Conservation (phyloP, 2,888 invertebrate genomes). For the Bellardia bayeri region DNA sequence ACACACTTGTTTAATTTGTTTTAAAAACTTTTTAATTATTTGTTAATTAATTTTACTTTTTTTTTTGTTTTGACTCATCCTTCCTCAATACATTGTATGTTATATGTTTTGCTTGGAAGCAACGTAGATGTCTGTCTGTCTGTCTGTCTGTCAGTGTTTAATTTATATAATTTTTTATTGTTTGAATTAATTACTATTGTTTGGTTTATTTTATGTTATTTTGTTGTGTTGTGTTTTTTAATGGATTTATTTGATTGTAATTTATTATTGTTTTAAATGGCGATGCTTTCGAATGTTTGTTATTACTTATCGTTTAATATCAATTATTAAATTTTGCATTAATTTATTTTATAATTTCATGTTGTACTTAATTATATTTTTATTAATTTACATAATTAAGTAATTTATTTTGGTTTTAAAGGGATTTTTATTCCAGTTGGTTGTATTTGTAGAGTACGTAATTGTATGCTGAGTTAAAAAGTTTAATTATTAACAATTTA, state of each 20-base stretch:
- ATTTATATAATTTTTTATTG: conserved; percentile 27
- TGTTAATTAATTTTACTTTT: background rate
- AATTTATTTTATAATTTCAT: background rate
- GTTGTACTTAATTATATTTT: background rate
- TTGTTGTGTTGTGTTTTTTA: background rate
- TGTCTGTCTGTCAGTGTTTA: conserved; percentile 35
- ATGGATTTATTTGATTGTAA: background rate
- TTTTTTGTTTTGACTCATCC: background rate
- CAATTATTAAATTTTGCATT: background rate
- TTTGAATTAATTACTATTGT: conserved; percentile 44
- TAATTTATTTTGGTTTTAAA: conserved; percentile 5
- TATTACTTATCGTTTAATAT: conserved; percentile 15
- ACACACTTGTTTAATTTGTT: conserved; percentile 29
- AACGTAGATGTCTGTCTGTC: background rate
- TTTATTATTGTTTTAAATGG: background rate
- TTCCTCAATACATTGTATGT: background rate
- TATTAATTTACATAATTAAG: conserved; percentile 35
- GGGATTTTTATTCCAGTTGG: conserved; percentile 1
- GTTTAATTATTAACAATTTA: conserved; percentile 12
- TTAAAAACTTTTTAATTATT: conserved; percentile 1
- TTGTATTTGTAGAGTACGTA: background rate
- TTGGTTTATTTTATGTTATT: background rate
- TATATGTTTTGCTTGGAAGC: background rate
- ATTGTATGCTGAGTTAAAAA: background rate
- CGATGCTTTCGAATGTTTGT: background rate